These are phyloP conservation scores for Notolepis coatsorum DNA, from an alignment of 2,797 vertebrate species.

Conservation along the genomic window DNA sequence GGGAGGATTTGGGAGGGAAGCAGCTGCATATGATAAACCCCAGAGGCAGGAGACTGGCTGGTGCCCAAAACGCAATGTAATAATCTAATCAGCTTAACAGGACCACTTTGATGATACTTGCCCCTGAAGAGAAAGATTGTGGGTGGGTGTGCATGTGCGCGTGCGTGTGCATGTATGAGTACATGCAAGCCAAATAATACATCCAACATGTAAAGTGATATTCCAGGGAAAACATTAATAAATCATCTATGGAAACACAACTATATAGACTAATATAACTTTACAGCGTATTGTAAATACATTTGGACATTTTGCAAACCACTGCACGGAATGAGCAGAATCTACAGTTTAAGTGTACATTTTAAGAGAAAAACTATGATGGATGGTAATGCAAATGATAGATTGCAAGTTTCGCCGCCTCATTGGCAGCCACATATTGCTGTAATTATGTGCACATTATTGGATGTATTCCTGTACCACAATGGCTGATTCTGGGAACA, in stretches of 20 bases:
- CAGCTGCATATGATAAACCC: slow-evolving; percentile 39
- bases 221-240: neutral
- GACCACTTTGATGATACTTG: slow-evolving; percentile 29
- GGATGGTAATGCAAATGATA: too few species aligned
- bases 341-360: too few species aligned
- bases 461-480: neutral
- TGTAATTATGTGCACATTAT: neutral
- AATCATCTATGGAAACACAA: neutral
- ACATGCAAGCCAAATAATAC: slow-evolving; percentile 5
- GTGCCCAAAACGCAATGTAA: slow-evolving; percentile 44
- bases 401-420: too few species aligned
- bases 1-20: slow-evolving; percentile 16
- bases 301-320: too few species aligned
- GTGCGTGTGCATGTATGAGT: neutral
- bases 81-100: slow-evolving; percentile 47
- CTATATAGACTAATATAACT: neutral
- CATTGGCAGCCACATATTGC: too few species aligned
- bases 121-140: too few species aligned
- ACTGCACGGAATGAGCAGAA: too few species aligned
- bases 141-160: neutral
- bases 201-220: neutral
- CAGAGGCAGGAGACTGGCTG: slow-evolving; percentile 37
- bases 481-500: neutral
- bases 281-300: neutral
- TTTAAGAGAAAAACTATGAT: too few species aligned